These are phyloP conservation scores for Rhagoletis pomonella DNA, from an alignment of 1,140 invertebrate species.

Conservation along the genomic window DNA sequence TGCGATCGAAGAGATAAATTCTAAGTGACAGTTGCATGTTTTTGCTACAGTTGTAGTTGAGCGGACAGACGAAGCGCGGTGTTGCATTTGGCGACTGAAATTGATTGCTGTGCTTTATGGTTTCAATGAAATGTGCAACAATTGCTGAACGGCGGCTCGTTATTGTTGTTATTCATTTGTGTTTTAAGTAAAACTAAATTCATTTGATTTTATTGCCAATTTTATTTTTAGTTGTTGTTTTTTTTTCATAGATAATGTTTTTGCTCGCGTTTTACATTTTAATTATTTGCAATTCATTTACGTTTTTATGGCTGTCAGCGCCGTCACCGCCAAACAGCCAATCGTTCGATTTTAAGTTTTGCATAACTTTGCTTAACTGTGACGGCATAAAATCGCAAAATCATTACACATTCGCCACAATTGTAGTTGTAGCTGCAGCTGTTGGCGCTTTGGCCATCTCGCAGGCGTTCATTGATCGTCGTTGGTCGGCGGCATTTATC, in stretches of 20 bases:
- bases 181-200: constrained; percentile 13
- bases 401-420: constrained; percentile 5
- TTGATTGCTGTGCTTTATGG: constrained; percentile 44
- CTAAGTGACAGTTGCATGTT: constrained; percentile 24
- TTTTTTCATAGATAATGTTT: neutral
- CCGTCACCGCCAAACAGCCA: neutral
- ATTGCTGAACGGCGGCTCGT: neutral
- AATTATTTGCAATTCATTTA: constrained; percentile 49
- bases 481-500: neutral
- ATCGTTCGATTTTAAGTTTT: neutral
- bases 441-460: neutral
- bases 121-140: constrained; percentile 49
- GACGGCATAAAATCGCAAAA: constrained; percentile 36
- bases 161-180: constrained; percentile 3
- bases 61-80: neutral
- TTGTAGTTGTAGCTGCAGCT: neutral
- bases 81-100: constrained; percentile 36
- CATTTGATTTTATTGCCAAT: neutral
- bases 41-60: neutral
- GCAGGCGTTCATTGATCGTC: neutral
- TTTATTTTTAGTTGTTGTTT: neutral
- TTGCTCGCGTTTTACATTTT: constrained; percentile 1
- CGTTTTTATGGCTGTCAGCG: constrained; percentile 38
- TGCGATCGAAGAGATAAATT: constrained; percentile 35
- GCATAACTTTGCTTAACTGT: constrained; percentile 3